phyloP scores from a whole-genome alignment of 2,113 vertebrate genomes.

The Zosterops borbonicus region DNA sequence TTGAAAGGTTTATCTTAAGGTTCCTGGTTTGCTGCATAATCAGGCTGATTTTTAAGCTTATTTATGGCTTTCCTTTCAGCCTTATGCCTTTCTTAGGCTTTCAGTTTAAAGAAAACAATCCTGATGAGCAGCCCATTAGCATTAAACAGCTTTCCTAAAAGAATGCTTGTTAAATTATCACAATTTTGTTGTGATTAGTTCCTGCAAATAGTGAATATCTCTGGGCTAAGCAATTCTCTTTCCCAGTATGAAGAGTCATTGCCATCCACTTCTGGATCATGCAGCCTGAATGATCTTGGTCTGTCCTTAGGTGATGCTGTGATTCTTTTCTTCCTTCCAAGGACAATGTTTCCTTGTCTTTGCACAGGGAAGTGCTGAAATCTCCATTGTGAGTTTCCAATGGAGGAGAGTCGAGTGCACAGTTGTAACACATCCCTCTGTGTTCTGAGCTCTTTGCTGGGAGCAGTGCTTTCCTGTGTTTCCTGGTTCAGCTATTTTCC shows the following conservation, averaged over 20 bases:
- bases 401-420: background rate
- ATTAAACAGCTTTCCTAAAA: constrained; percentile 23
- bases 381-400: background rate
- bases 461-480: background rate
- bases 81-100: background rate
- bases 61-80: background rate
- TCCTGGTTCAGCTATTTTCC: background rate
- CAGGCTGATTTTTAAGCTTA: constrained; percentile 4
- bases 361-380: constrained; percentile 12
- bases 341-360: background rate
- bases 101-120: constrained; percentile 31
- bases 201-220: background rate
- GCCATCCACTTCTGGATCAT: background rate
- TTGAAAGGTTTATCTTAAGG: background rate
- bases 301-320: background rate
- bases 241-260: background rate
- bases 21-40: constrained; percentile 1
- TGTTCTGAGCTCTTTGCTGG: background rate
- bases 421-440: background rate
- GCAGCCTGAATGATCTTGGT: background rate
- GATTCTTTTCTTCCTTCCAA: background rate
- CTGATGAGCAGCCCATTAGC: constrained; percentile 24
- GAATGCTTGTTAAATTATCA: constrained; percentile 27
- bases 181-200: constrained; percentile 40
- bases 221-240: constrained; percentile 21